Evolutionary conservation across 1,140 invertebrate genomes (phyloP).

Genomic region (Belonocnema kinseyi): DNA sequence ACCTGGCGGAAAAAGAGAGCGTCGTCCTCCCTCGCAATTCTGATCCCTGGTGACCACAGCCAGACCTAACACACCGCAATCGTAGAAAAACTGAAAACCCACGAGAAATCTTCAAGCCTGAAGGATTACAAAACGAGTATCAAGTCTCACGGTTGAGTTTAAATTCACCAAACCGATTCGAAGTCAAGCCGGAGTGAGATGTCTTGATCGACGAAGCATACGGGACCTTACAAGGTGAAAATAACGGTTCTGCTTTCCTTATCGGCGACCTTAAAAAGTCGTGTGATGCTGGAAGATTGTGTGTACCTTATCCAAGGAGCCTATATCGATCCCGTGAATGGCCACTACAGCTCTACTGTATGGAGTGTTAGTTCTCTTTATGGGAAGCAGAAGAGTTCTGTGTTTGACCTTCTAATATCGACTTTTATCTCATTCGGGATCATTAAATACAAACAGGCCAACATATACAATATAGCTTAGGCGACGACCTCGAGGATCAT

Average conservation of each 20-base stretch:
- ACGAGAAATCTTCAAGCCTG: background rate
- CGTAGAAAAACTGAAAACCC: background rate
- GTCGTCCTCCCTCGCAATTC: slow-evolving; percentile 26
- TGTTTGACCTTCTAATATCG: slow-evolving; percentile 26
- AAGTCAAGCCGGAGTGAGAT: slow-evolving; percentile 1
- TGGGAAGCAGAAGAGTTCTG: slow-evolving; percentile 6
- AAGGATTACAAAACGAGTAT: slow-evolving; percentile 9
- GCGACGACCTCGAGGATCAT: background rate
- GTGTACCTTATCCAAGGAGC: background rate
- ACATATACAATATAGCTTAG: background rate
- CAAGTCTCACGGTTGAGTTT: slow-evolving; percentile 6
- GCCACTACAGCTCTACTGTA: slow-evolving; percentile 11
- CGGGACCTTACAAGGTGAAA: slow-evolving; percentile 7
- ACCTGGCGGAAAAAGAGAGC: slow-evolving; percentile 25
- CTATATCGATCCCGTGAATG: background rate
- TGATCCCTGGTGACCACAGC: slow-evolving; percentile 19
- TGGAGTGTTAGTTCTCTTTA: slow-evolving; percentile 2
- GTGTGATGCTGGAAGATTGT: slow-evolving; percentile 2
- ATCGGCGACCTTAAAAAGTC: slow-evolving; percentile 28
- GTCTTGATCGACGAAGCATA: slow-evolving; percentile 3
- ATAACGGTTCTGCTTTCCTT: slow-evolving; percentile 18
- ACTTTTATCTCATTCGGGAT: slow-evolving; percentile 1
- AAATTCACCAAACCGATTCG: background rate
- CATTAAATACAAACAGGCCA: background rate
- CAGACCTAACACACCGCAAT: slow-evolving; percentile 6